Base-by-base conservation (phyloP, 30 jellyfish, hydroid and myxozoan species). In the Chrysaora quinquecirrha region DNA sequence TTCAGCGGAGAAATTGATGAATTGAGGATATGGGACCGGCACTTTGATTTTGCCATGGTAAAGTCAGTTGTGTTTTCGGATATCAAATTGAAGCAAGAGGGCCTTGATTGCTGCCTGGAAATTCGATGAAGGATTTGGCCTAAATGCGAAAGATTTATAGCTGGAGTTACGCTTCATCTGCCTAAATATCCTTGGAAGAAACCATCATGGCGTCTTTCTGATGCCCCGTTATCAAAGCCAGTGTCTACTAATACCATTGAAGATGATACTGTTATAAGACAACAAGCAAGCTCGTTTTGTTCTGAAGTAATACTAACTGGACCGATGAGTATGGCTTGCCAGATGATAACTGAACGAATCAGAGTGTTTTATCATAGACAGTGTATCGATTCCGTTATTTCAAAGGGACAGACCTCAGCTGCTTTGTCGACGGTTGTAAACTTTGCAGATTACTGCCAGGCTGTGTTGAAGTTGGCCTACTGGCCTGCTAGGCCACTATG, bases 401-500 rank as follows among this genome's bases (percentile, higher is more conserved):
- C 62, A 10, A 70, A 62, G 20, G 73, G 75, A 19, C 30, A 23
- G 12, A 46, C 61, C 6, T 61, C 80, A 23, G 61, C 93, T 2
- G 75, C 93, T 34, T 29, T 82, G 48, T 63, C 80, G 56, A 63
- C 93, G 19, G 86, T 65, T 9, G 43, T 72, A 35, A 60, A 66
- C 20, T 82, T 34, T 58, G 75, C 81, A 0, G 93, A 70, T 48
- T 64, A 49, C 25, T 82, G 93, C 85, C 80, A 70, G 47, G 34
- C 30, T 23, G 25, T 28, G 19, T 31, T 82, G 71, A 34, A 24
- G 73, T 86, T 82, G 21, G 19, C 2, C 2, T 30, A 32, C 47
- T 82, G 93, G 93, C 93, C 93, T 22, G 93, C 93, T 7, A 78
- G 61, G 28, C 64, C 71, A 6, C 78, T 82, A 4, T 82, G 93